Percentiles rank a stretch among this genome's conserved stretches.
phyloP scores from a whole-genome alignment of 2,113 vertebrate species.

The Sarotherodon lohbergeri region DNA sequence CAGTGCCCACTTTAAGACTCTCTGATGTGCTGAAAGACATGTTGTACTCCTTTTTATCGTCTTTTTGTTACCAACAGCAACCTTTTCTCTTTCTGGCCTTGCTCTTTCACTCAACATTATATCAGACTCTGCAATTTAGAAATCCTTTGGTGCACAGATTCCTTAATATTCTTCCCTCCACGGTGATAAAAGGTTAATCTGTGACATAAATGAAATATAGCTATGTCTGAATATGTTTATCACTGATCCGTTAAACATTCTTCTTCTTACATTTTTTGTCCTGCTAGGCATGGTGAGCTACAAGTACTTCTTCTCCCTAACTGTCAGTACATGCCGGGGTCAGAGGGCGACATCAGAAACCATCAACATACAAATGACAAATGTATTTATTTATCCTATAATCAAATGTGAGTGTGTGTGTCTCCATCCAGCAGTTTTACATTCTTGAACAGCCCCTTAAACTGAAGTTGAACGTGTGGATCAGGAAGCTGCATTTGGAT shows the following conservation, averaged over 20 bases:
- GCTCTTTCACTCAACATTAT: neutral
- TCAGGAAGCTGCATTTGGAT: neutral
- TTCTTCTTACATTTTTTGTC: neutral
- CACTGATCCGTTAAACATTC: neutral
- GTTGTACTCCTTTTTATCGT: neutral
- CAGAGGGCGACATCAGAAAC: neutral
- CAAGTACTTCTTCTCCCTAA: neutral
- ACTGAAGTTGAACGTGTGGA: neutral
- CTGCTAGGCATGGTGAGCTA: neutral
- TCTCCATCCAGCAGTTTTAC: neutral
- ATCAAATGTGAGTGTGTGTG: neutral
- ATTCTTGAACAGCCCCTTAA: neutral
- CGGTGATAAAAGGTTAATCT: neutral
- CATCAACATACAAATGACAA: neutral
- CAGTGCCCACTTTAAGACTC: neutral
- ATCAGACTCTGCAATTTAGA: neutral
- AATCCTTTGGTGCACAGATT: neutral
- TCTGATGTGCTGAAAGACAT: neutral
- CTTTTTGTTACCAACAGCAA: neutral
- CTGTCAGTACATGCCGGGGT: neutral
- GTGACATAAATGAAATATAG: neutral
- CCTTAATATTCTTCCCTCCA: neutral
- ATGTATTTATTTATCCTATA: neutral
- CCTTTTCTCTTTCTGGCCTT: slow-evolving; percentile 7
- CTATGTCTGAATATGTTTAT: neutral